Evolutionary conservation across 2,888 invertebrate species (phyloP).

Genomic region (Pimpla rufipes): DNA sequence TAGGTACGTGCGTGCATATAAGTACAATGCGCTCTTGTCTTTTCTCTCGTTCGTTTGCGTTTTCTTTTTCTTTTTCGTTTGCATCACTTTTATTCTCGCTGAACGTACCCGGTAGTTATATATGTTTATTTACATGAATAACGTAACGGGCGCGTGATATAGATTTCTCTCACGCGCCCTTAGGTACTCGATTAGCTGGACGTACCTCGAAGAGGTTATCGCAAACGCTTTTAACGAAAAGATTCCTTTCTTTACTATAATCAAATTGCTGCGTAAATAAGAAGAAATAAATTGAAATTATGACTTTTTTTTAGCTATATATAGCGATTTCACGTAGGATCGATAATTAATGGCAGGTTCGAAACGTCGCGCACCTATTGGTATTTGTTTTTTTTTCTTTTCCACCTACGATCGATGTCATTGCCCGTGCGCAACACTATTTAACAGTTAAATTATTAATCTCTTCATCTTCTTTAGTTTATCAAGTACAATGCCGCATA

Average conservation of each 20-base stretch:
- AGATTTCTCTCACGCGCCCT: conserved; percentile 60
- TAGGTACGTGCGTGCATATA: conserved; percentile 73
- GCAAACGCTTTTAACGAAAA: conserved; percentile 55
- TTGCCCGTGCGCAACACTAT: conserved; percentile 69
- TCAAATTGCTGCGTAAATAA: not conserved
- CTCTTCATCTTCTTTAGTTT: conserved; percentile 58
- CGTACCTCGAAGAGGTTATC: conserved; percentile 65
- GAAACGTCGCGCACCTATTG: conserved; percentile 58
- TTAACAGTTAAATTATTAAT: conserved; percentile 70
- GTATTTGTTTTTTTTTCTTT: conserved; percentile 8
- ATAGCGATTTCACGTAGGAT: conserved; percentile 42
- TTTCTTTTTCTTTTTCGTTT: conserved; percentile 54
- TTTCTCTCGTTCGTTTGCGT: conserved; percentile 32
- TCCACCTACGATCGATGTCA: conserved; percentile 73
- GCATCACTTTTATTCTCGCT: conserved; percentile 60
- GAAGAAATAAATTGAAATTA: conserved; percentile 15
- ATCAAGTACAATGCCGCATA: conserved; percentile 79
- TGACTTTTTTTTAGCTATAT: conserved; percentile 26
- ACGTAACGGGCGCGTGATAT: conserved; percentile 64
- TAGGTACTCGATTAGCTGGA: conserved; percentile 73
- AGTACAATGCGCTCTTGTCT: conserved; percentile 59
- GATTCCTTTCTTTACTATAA: conserved; percentile 12
- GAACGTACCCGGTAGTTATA: conserved; percentile 69
- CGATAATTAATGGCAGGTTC: conserved; percentile 55
- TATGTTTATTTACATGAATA: conserved; percentile 71